Percentiles rank a stretch among this genome's conserved stretches.
These are phyloP conservation scores for Drosophila birchii DNA, from an alignment of 2,888 invertebrate genomes.

Conservation along the genomic window DNA sequence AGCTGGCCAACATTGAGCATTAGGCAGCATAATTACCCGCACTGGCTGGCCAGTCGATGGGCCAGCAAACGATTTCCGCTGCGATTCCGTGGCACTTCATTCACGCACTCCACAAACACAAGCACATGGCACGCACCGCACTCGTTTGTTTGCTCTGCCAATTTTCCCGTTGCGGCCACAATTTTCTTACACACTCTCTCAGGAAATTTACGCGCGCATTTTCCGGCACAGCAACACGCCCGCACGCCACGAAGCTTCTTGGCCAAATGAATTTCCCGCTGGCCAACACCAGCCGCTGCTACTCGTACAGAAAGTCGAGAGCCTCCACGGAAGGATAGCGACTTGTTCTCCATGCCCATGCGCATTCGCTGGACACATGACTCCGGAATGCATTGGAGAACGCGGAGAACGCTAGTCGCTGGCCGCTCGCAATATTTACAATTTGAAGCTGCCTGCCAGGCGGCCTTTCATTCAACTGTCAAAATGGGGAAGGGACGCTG, in stretches of 20 bases:
- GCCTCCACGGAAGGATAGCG: background rate
- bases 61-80: slow-evolving; percentile 59
- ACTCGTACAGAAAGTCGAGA: slow-evolving; percentile 1
- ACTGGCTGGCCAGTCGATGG: slow-evolving; percentile 66
- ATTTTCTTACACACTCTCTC: slow-evolving; percentile 51
- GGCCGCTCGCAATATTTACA: slow-evolving; percentile 71
- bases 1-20: slow-evolving; percentile 19
- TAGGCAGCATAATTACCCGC: slow-evolving; percentile 62
- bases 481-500: slow-evolving; percentile 49
- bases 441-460: slow-evolving; percentile 66
- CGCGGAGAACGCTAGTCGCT: slow-evolving; percentile 3
- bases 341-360: slow-evolving; percentile 28
- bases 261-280: slow-evolving; percentile 82
- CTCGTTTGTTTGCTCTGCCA: slow-evolving; percentile 33
- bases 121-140: slow-evolving; percentile 44
- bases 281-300: slow-evolving; percentile 55
- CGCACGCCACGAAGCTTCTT: slow-evolving; percentile 83
- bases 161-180: slow-evolving; percentile 38
- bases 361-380: slow-evolving; percentile 34
- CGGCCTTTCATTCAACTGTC: slow-evolving; percentile 67
- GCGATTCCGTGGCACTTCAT: slow-evolving; percentile 45
- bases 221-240: slow-evolving; percentile 76
- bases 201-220: slow-evolving; percentile 73
- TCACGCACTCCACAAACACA: slow-evolving; percentile 49
- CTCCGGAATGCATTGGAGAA: slow-evolving; percentile 24